phyloP scores from a whole-genome alignment of 2,888 invertebrate species.

The Nephrotoma guestfalica region DNA sequence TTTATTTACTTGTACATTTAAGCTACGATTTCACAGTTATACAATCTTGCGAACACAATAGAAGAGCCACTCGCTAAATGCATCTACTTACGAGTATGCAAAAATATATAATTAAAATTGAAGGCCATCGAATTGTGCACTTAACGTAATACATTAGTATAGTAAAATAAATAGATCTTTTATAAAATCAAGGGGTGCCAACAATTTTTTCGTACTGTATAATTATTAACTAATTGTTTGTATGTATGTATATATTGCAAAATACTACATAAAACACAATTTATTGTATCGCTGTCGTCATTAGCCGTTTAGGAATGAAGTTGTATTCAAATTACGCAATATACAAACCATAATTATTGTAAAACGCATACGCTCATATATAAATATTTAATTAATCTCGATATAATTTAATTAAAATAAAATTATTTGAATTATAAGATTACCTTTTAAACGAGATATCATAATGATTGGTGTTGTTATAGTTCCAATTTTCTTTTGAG shows the following conservation, averaged over 20 bases:
- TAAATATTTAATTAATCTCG: neutral
- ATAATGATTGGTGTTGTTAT: no score
- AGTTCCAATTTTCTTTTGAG: neutral
- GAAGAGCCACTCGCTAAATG: neutral
- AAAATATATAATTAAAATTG: neutral
- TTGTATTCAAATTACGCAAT: neutral
- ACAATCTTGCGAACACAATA: no score
- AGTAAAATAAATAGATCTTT: neutral
- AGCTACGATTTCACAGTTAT: no score
- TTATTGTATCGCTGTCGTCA: neutral
- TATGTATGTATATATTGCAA: neutral
- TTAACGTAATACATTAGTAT: neutral
- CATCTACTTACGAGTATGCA: neutral
- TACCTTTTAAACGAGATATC: neutral
- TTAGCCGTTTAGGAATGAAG: neutral
- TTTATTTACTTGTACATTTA: no score
- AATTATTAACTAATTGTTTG: neutral
- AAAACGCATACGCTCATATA: neutral
- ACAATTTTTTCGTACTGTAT: neutral
- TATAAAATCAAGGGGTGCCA: neutral
- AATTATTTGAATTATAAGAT: neutral
- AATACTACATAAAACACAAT: neutral
- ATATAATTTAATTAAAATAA: neutral
- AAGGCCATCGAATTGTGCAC: neutral
- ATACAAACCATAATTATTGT: neutral